Evolutionary conservation across 2,797 vertebrate genomes (phyloP), one percentile per base, ranked within the genome.

Genomic region (Cygnus olor): DNA sequence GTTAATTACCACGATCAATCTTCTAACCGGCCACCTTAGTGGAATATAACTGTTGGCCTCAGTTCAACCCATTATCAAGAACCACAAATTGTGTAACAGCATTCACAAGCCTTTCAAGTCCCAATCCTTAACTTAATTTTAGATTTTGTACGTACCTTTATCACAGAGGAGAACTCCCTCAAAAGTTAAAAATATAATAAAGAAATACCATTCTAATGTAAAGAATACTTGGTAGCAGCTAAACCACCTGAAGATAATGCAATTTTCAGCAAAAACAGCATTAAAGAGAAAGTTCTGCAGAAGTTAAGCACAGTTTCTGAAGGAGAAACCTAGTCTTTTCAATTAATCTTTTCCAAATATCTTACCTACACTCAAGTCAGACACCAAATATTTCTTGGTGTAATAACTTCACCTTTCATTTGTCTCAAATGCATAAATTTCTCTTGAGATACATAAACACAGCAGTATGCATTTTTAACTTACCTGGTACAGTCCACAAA

Each of bases 401-500:
- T 40, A 86, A 21, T 24, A 85, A 68, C 21, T 44, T 92, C 18
- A 60, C 42, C 36, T 84, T 86, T 47, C 32, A 44, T 32, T 81
- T 88, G 47, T 34, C 77, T 88, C 38, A 90, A 78, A 47, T 10
- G 44, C 10, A 68, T 0, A 1, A 11, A 66, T 80, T 89, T 80
- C 20, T 69, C 65, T n/a, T 56, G 25, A 38, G 47, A 45, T 80
- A 57, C 9, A 60, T 38, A 69, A 78, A 49, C 32, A 57, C 24
- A 45, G 49, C 38, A 74, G 16, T 18, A 34, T 10, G 21, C 19
- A 34, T 9, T 18, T 53, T 63, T 30, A 84, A 94, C 98, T 96
- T 97, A 99, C 99, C 98, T 98, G 77, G 97, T 97, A 95, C 99
- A 99, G 89, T 98, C 98, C 91, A 98, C 97, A 90, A 99, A 99